These are phyloP conservation scores for Lepidocyrtoides sp. DNA, from an alignment of 2,888 invertebrate species.

Conservation along the genomic window DNA sequence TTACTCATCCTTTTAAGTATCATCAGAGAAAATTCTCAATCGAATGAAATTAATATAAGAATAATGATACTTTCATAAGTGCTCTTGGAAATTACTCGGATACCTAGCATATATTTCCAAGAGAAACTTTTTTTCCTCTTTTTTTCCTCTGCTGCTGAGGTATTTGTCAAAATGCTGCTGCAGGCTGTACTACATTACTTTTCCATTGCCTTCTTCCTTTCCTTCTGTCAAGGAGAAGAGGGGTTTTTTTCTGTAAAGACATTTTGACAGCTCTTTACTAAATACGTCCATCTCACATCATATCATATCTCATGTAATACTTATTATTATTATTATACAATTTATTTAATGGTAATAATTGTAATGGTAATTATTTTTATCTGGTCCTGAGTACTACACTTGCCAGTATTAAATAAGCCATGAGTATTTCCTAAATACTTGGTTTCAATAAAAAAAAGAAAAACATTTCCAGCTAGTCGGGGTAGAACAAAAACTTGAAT, in stretches of 20 bases:
- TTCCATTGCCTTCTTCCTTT: constrained; percentile 38
- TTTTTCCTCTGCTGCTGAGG: constrained; percentile 8
- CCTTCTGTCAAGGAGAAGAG: constrained; percentile 44
- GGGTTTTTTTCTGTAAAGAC: constrained; percentile 55
- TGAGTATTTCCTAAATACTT: too few relatives aligned
- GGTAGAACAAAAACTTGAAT: constrained; percentile 54
- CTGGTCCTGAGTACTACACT: background rate
- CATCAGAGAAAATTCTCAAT: constrained; percentile 26
- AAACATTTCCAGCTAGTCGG: background rate
- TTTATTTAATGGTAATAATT: constrained; percentile 61
- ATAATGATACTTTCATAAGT: background rate
- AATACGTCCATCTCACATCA: constrained; percentile 42
- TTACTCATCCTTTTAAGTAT: constrained; percentile 13
- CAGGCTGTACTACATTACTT: constrained; percentile 69
- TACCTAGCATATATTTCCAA: constrained; percentile 35
- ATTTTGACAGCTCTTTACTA: constrained; percentile 71
- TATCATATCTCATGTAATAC: background rate
- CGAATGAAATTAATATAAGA: background rate
- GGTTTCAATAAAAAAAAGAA: constrained; percentile 4
- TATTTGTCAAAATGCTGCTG: constrained; percentile 76
- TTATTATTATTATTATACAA: constrained; percentile 18
- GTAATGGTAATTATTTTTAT: constrained; percentile 31
- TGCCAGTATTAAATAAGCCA: too few relatives aligned
- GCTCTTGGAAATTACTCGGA: constrained; percentile 39
- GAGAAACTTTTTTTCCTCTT: constrained; percentile 18